Conservation (phyloP, 2,888 invertebrate species). For the Drosophila mercatorum region DNA sequence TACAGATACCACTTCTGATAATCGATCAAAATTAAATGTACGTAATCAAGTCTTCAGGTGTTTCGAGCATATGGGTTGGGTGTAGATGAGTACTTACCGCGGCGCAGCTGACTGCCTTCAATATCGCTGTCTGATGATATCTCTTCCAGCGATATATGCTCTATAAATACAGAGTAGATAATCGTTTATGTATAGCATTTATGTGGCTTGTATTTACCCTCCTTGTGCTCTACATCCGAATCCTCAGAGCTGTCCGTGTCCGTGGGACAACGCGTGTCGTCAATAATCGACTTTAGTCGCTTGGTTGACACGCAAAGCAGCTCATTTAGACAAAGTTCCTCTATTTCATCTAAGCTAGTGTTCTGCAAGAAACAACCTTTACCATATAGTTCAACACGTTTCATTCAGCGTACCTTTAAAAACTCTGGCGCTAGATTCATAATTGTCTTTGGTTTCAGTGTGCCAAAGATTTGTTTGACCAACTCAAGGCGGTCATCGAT, state of each 20-base stretch:
- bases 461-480: conserved; percentile 87
- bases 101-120: conserved; percentile 57
- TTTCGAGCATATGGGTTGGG: neutral
- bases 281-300: conserved; percentile 86
- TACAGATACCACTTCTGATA: conserved; percentile 29
- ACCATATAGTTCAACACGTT: neutral
- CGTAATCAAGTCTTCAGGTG: neutral
- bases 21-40: conserved; percentile 52
- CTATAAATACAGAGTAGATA: conserved; percentile 72
- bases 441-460: conserved; percentile 86
- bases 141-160: conserved; percentile 88
- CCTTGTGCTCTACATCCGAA: conserved; percentile 82
- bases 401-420: conserved; percentile 74
- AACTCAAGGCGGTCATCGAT: conserved; percentile 87
- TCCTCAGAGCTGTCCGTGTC: conserved; percentile 84
- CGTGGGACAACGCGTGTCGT: conserved; percentile 82
- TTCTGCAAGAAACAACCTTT: conserved; percentile 56
- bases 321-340: conserved; percentile 87
- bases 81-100: conserved; percentile 47
- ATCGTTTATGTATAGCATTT: too few relatives aligned
- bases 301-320: conserved; percentile 88
- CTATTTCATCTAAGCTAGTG: conserved; percentile 85
- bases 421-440: conserved; percentile 86
- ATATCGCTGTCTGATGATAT: conserved; percentile 86
- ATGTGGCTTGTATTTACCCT: conserved; percentile 66